A percentile compares a stretch with the other conserved stretches of the same genome.
These are phyloP conservation scores for Eupelmus urozonus DNA, from an alignment of 2,888 invertebrate species.

Conservation along the genomic window DNA sequence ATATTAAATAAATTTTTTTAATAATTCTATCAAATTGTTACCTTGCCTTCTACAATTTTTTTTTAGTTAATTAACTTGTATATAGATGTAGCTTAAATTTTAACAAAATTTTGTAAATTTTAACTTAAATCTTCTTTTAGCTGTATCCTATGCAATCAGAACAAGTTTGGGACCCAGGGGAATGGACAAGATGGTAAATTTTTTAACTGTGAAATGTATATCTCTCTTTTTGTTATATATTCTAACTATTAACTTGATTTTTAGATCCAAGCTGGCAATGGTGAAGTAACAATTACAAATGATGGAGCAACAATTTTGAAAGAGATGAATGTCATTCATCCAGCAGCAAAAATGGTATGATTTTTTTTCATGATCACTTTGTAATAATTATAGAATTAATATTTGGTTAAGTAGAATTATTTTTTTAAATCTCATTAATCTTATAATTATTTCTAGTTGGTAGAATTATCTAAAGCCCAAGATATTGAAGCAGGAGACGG, in stretches of 20 bases:
- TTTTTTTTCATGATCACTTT: neutral
- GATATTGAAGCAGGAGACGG: constrained; percentile 99
- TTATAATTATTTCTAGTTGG: constrained; percentile 83
- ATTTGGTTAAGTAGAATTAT: too few relatives aligned
- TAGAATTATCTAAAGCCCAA: constrained; percentile 98
- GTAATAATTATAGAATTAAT: constrained; percentile 6
- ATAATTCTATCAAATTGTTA: too few relatives aligned
- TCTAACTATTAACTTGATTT: constrained; percentile 12
- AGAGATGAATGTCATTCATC: constrained; percentile 98
- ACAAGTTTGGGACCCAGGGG: constrained; percentile 99
- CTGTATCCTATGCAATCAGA: constrained; percentile 98
- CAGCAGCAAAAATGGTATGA: constrained; percentile 97
- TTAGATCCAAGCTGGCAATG: constrained; percentile 96
- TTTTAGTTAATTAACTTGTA: neutral
- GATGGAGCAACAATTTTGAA: constrained; percentile 99
- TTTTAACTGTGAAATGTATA: constrained; percentile 30
- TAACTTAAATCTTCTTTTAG: constrained; percentile 77
- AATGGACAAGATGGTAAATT: constrained; percentile 98
- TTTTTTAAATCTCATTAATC: constrained; percentile 15
- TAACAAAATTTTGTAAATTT: neutral
- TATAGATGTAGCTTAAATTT: too few relatives aligned
- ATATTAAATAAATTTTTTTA: too few relatives aligned
- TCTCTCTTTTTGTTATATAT: constrained; percentile 8
- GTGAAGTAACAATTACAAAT: constrained; percentile 99
- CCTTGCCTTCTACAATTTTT: too few relatives aligned